Base-by-base conservation (phyloP, 2,888 invertebrate species). In the Polietes domitor region DNA sequence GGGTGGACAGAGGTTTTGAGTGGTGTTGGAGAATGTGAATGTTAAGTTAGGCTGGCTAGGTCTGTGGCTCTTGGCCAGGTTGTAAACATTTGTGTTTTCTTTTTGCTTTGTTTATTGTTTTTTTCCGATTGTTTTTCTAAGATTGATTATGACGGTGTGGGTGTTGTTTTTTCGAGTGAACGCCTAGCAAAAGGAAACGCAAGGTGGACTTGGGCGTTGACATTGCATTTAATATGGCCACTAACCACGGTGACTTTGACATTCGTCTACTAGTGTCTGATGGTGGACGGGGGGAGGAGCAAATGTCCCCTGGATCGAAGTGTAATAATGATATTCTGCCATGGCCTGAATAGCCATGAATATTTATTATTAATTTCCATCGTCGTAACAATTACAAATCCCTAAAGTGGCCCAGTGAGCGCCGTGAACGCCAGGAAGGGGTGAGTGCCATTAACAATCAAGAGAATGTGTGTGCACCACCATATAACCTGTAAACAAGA, bases 361-460 rank as follows among this genome's bases (percentile, higher is more conserved):
- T 71, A 83, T 83, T 80, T 83, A 83, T 83, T 80, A 83, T 80
- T 83, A 83, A 83, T 83, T 83, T 15, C 28, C 5, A 55, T n/a
- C n/a, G 76, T 82, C 75, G 76, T 41, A 79, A 79, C 78, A 83
- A 83, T 73, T 83, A 83, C 80, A 77, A 83, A 77, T 80, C 83
- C 80, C 80, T 47, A 74, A 83, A 80, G 83, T 77, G 68, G 37
- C 28, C n/a, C 28, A 24, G 7, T 26, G 61, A 61, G 26, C 26
- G 58, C 26, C 28, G 61, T 1, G 61, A 15, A n/a, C n/a, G 55
- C 32, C 37, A 37, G 9, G 61, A 32, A 32, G 61, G 28, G 7
- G 61, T 32, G 32, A 61, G 4, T 32, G 10, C 61, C 5, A 61
- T 61, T 28, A 32, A 61, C 61, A 61, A 61, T 61, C 28, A 61